Percentiles rank a stretch among this genome's conserved stretches.
phyloP scores from a whole-genome alignment of 2,888 invertebrate genomes.

The Merodon equestris region DNA sequence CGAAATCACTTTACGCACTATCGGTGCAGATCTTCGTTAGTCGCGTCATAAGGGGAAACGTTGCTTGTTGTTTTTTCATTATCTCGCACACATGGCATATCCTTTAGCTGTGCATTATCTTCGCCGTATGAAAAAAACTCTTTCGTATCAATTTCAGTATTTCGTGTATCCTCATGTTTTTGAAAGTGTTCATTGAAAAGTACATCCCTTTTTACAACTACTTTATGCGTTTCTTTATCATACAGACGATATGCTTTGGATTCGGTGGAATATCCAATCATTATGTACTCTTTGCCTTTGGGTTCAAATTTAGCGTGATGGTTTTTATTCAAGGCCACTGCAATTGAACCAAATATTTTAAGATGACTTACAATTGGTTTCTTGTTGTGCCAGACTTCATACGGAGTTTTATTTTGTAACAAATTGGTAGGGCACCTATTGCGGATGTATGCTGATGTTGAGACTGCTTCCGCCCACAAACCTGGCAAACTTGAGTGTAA shows the following conservation, averaged over 20 bases:
- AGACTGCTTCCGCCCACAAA: constrained; percentile 56
- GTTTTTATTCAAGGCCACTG: constrained; percentile 52
- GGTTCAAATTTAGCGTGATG: constrained; percentile 49
- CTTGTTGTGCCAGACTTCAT: constrained; percentile 49
- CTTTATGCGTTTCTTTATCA: constrained; percentile 23
- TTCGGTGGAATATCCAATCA: constrained; percentile 56
- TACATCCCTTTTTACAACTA: constrained; percentile 33
- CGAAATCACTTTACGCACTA: too few relatives aligned
- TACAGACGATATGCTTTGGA: constrained; percentile 37
- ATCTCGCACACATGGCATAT: too few relatives aligned
- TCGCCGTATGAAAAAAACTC: constrained; percentile 10
- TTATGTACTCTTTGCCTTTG: constrained; percentile 41
- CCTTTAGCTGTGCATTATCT: constrained; percentile 5
- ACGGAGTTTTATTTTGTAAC: constrained; percentile 46
- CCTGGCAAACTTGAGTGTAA: too few relatives aligned
- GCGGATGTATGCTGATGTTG: constrained; percentile 51
- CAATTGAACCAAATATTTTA: constrained; percentile 53
- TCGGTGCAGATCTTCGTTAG: too few relatives aligned
- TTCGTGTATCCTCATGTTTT: too few relatives aligned
- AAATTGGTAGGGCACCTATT: constrained; percentile 43
- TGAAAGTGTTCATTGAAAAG: constrained; percentile 42
- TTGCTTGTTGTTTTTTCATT: too few relatives aligned
- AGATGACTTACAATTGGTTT: constrained; percentile 54
- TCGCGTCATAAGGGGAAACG: too few relatives aligned
- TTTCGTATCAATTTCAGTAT: constrained; percentile 12